A percentile compares a stretch with the other conserved stretches of the same genome.
phyloP scores from a whole-genome alignment of 2,113 vertebrate genomes.

The Neomonachus schauinslandi region DNA sequence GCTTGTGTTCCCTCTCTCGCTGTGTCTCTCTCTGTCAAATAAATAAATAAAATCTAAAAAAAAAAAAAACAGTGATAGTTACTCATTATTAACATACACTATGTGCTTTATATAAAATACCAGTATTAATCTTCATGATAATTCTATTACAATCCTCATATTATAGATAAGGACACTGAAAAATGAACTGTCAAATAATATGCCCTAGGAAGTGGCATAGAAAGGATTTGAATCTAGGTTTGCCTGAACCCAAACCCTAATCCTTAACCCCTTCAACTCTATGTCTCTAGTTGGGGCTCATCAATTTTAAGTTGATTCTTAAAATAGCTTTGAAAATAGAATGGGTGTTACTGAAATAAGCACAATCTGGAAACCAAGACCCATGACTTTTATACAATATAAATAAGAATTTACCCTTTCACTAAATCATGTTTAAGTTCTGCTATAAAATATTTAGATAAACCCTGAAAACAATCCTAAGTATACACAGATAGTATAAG shows the following conservation, averaged over 20 bases:
- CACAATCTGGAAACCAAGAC: not conserved
- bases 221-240: not conserved
- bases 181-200: not conserved
- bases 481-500: not conserved
- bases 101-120: not conserved
- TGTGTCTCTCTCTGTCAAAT: too few relatives aligned
- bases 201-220: not conserved
- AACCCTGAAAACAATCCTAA: not conserved
- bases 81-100: not conserved
- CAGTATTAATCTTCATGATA: slow-evolving; percentile 1
- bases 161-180: not conserved
- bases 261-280: not conserved
- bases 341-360: not conserved
- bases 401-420: not conserved
- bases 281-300: not conserved
- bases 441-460: not conserved
- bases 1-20: too few relatives aligned
- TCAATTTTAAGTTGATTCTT: not conserved
- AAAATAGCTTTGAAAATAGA: not conserved
- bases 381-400: not conserved
- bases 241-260: not conserved
- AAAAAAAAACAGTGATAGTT: not conserved
- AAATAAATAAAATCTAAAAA: too few relatives aligned
- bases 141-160: not conserved
- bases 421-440: not conserved